phyloP scores from a whole-genome alignment of 2,888 invertebrate genomes.

The Pyrochroa serraticornis region DNA sequence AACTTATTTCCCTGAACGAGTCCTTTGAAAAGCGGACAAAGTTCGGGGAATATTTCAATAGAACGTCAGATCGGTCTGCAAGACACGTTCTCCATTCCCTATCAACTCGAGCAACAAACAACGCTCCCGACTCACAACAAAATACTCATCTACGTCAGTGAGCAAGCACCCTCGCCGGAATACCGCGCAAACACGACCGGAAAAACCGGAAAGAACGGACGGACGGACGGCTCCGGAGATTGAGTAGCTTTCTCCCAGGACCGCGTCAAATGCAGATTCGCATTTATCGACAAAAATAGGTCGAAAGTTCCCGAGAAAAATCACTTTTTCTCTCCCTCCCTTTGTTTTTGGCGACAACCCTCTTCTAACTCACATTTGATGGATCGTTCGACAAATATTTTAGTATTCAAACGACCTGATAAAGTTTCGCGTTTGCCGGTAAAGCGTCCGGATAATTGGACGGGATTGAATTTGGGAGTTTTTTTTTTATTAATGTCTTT shows the following conservation, averaged over 20 bases:
- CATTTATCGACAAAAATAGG: neutral
- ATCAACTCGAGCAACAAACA: constrained; percentile 42
- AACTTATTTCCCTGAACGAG: constrained; percentile 34
- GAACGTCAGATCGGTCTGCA: constrained; percentile 41
- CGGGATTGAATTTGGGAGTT: constrained; percentile 48
- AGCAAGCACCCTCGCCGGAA: constrained; percentile 20
- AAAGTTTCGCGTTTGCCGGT: constrained; percentile 44
- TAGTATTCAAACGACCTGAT: constrained; percentile 51
- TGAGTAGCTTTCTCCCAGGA: constrained; percentile 17
- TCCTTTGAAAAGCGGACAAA: constrained; percentile 33
- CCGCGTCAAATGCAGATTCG: no score
- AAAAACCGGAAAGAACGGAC: constrained; percentile 6
- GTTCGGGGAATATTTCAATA: constrained; percentile 35
- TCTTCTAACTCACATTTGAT: constrained; percentile 46
- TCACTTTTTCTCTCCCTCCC: neutral
- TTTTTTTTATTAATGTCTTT: constrained; percentile 47
- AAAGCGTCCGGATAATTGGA: constrained; percentile 48
- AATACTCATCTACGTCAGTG: constrained; percentile 37
- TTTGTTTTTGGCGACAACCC: constrained; percentile 6
- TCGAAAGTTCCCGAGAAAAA: neutral
- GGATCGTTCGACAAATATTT: constrained; percentile 54
- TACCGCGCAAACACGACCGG: constrained; percentile 14
- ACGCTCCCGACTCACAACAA: constrained; percentile 41
- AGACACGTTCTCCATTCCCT: constrained; percentile 46
- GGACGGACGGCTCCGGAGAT: constrained; percentile 23